Percentiles rank a stretch among this genome's conserved stretches.
Conservation (phyloP, 2,113 vertebrate genomes). For the Sylvietta virens region DNA sequence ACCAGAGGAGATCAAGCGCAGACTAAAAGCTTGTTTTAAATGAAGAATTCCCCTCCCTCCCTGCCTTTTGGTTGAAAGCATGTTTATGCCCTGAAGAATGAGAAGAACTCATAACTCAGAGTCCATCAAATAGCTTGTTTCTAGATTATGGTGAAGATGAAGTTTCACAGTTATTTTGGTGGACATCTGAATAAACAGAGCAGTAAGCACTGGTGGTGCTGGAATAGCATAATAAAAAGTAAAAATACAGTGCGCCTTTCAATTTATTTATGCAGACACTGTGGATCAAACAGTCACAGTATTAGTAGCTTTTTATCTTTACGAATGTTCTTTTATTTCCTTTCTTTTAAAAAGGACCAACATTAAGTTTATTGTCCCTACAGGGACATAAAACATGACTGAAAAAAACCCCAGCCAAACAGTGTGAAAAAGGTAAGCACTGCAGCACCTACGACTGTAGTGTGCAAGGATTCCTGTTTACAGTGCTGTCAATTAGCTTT, state of each 20-base stretch:
- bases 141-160: background rate
- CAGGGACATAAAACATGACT: rapidly evolving
- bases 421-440: background rate
- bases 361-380: background rate
- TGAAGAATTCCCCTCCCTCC: background rate
- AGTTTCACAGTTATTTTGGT: background rate
- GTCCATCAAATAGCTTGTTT: background rate
- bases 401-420: background rate
- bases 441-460: background rate
- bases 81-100: background rate
- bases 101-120: background rate
- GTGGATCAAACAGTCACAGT: background rate
- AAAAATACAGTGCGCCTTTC: background rate
- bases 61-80: background rate
- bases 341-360: background rate
- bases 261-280: background rate
- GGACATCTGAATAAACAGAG: background rate
- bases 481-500: background rate
- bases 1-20: conserved; percentile 25
- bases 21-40: conserved; percentile 20
- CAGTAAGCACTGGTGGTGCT: background rate
- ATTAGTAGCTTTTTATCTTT: background rate
- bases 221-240: background rate
- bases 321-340: background rate
- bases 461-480: background rate